These are phyloP conservation scores for Temnothorax unifasciatus DNA, from an alignment of 2,888 invertebrate species.

Conservation along the genomic window DNA sequence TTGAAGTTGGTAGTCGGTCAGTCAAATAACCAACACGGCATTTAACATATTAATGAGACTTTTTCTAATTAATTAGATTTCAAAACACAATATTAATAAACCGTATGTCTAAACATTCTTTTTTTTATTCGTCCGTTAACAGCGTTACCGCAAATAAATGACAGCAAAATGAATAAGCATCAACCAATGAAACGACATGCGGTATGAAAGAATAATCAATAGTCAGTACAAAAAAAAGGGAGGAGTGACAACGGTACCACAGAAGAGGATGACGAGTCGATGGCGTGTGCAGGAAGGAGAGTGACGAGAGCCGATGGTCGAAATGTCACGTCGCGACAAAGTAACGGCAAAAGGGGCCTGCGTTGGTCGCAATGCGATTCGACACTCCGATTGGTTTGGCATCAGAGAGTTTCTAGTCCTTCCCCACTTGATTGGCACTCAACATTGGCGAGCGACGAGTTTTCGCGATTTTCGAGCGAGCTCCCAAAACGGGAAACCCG, in stretches of 20 bases:
- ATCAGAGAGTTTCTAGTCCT: constrained; percentile 34
- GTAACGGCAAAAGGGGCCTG: constrained; percentile 26
- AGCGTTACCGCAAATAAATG: background rate
- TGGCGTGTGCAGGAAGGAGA: background rate
- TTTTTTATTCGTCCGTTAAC: background rate
- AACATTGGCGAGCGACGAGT: constrained; percentile 35
- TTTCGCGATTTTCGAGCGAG: constrained; percentile 61
- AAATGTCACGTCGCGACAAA: constrained; percentile 29
- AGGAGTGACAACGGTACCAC: background rate
- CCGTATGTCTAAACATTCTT: background rate
- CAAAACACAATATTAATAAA: background rate
- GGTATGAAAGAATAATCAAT: constrained; percentile 47
- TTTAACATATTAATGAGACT: background rate
- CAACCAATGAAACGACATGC: constrained; percentile 12
- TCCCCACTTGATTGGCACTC: constrained; percentile 60
- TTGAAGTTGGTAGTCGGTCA: background rate
- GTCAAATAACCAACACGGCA: background rate
- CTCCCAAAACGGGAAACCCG: constrained; percentile 58
- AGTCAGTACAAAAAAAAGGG: background rate
- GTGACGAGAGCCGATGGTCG: constrained; percentile 21
- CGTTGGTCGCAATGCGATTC: constrained; percentile 34
- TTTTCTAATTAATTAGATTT: background rate
- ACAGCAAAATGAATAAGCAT: constrained; percentile 32
- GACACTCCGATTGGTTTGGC: constrained; percentile 49
- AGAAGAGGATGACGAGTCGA: constrained; percentile 27